Evolutionary conservation across 1,140 invertebrate genomes (phyloP), one percentile per base, ranked within the genome.

Genomic region (Cyclina sinensis): DNA sequence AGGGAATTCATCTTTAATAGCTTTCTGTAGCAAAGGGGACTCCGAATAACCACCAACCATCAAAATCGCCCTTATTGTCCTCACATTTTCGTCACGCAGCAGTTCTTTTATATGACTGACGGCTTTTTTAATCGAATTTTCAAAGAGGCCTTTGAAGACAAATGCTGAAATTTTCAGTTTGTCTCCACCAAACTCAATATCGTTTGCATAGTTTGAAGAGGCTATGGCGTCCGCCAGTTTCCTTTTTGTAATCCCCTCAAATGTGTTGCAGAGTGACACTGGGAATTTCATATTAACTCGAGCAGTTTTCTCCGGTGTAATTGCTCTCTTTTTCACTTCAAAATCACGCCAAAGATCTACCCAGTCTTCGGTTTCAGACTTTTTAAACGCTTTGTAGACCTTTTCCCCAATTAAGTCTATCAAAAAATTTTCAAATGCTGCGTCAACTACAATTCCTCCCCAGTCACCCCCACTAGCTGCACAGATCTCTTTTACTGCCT

Each of bases 381-480:
- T 51, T 32, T 68, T 21, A 39, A 88, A 35, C 30, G 21, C 27
- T 16, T 65, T 21, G 7, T 51, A 37, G 0, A 57, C 46, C 0
- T 80, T 32, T 43, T 43, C 14, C 0, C 65, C 78, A 43, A 81
- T n/a, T 14, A 73, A 0, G 0, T 70, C 62, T 0, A 57, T 21
- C 3, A 88, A 27, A 21, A 80, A 21, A 18, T 80, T 39, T 30
- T 57, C 39, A 51, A 89, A 89, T 1, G 35, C 68, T 21, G 80
- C 43, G 48, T 89, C 88, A 5, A 90, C 84, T 16, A 73, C n/a
- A 62, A 27, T 90, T 12, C 89, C 84, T 16, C 84, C 89, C 84
- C 89, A 90, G 12, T n/a, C 32, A 21, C 89, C 89, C 21, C 89
- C 89, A 37, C 43, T 82, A 18, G 89, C 89, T 73, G 30, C 57